Evolutionary conservation across 1,140 invertebrate genomes (phyloP), one percentile per base, ranked within the genome.

Genomic region (Aphidius ervi): DNA sequence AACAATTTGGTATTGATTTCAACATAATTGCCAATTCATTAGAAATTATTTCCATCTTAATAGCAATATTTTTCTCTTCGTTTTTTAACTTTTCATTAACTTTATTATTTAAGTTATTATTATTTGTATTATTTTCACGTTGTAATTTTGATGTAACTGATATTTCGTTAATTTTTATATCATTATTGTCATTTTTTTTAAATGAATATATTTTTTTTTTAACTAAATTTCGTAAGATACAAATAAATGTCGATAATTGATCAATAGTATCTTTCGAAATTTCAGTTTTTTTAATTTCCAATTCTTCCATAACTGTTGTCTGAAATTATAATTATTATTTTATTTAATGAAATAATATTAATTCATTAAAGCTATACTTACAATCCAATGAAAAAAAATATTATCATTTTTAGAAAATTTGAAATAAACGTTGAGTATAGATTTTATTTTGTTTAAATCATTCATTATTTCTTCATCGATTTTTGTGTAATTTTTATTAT

Each of bases 351-450:
- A 64, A 61, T 37, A 46, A 42, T 54, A 46, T 40, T 43, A 52
- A 42, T 47, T 16, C 16, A 42, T 16, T 16, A 48, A 5, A 16
- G 16, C 16, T 16, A 54, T 9, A 5, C 40, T 46, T 68, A 77
- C 75, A 74, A 77, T 75, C 75, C 75, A 77, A 47, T 72, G 67
- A 40, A 67, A 70, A 48, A 76, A 77, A n/a, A 73, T 52, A n/a
- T 70, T 59, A n/a, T 67, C 59, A 45, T 62, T 72, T 43, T 65
- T 70, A 31, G 41, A 52, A 74, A 74, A 77, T 53, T 73, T 70
- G 9, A 59, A 23, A 46, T 70, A 62, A 5, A 39, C 39, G 46
- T 77, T 65, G 9, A 76, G 49, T 43, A 76, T 58, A 23, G 5
- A 52, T 46, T 62, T 65, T 7, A 59, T 56, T 9, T 65, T 48